A percentile compares a stretch with the other conserved stretches of the same genome.
These are phyloP conservation scores for Tupaia tana DNA, from an alignment of 2,113 vertebrate genomes.

Conservation along the genomic window DNA sequence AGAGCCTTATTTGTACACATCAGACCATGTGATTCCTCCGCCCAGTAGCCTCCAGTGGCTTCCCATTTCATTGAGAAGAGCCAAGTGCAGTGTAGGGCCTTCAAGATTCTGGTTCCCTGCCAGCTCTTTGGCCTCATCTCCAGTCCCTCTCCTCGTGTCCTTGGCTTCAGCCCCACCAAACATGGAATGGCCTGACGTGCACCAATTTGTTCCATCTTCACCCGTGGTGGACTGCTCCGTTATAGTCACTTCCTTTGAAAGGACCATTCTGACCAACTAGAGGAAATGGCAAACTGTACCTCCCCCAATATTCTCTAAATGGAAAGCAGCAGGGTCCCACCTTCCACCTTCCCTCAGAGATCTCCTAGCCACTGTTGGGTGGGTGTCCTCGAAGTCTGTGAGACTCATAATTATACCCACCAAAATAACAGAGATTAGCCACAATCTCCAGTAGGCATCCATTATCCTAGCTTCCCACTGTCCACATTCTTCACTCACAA, in stretches of 20 bases:
- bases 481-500: not conserved
- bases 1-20: not conserved
- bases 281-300: not conserved
- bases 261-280: not conserved
- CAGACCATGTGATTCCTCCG: not conserved
- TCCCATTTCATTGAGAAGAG: not conserved
- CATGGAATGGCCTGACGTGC: not conserved
- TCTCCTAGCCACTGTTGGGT: not conserved
- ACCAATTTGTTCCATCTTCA: not conserved
- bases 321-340: not conserved
- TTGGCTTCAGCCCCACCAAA: not conserved
- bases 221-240: not conserved
- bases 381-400: not conserved
- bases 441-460: not conserved
- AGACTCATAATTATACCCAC: not conserved
- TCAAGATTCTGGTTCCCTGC: not conserved
- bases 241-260: not conserved
- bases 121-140: not conserved
- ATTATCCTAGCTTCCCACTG: no score
- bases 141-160: fast-evolving
- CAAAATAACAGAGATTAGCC: not conserved
- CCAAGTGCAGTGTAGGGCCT: not conserved
- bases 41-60: not conserved
- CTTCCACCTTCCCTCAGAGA: not conserved
- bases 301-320: not conserved